Base-by-base conservation (phyloP, 1,140 invertebrate species). In the Battus philenor region DNA sequence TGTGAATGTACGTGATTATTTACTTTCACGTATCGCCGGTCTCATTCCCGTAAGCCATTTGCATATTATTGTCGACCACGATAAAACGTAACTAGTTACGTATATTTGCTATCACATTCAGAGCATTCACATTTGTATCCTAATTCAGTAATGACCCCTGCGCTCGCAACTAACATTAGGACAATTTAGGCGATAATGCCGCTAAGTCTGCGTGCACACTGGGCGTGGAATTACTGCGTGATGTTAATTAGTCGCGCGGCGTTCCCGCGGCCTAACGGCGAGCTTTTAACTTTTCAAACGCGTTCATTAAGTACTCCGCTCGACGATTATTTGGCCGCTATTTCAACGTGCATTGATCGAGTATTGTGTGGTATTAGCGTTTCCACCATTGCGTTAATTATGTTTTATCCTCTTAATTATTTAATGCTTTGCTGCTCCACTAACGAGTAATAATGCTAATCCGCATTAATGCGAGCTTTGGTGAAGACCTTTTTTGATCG, bases 261-360 rank as follows among this genome's bases (percentile, higher is more conserved):
- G 64, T 70, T 59, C n/a, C 30, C 59, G 54, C 59, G 54, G 63
- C 74, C 72, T 73, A 75, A 75, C 63, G 51, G 55, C 50, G 57
- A 50, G 73, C 73, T 77, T 80, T 74, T 78, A 80, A 80, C 79
- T 83, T 79, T 83, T 83, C 72, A 72, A 80, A 80, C 65, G 70
- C 64, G 57, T 66, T 73, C 71, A 78, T 77, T 81, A 76, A 72
- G 56, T 66, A 65, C 60, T 56, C 51, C 39, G 41, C 60, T 56
- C 51, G 41, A 36, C 57, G 59, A 72, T 75, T 73, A 75, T 79
- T 74, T 75, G 63, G 57, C 55, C 50, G 59, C 57, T 49, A 67
- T 77, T 68, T 54, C 38, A 50, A 54, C 49, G 49, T 29, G 38
- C 63, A 54, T 61, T 62, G 62, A 77, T 65, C 68, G 68, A 67